Percentiles rank a stretch among this genome's conserved stretches.
Evolutionary conservation across 1,140 invertebrate species (phyloP).

Genomic region (Drosophila busckii): DNA sequence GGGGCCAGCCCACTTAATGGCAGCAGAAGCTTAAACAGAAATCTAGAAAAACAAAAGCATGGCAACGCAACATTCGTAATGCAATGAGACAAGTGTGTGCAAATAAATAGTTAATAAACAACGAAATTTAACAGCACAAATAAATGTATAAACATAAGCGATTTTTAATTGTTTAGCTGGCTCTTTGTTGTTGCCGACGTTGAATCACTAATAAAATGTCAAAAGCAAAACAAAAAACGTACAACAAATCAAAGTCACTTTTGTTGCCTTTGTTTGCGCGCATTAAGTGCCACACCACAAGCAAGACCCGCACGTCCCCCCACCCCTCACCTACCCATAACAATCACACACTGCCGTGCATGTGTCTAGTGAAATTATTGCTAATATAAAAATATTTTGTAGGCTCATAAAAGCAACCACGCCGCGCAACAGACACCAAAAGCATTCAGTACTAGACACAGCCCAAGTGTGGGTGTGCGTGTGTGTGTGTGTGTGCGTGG

Average conservation of each 20-base stretch:
- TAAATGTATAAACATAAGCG: conserved; percentile 52
- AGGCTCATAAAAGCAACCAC: conserved; percentile 64
- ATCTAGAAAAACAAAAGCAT: conserved; percentile 1
- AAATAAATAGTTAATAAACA: background rate
- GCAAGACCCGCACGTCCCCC: background rate
- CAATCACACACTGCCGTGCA: conserved; percentile 45
- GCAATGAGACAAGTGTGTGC: background rate
- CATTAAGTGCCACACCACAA: conserved; percentile 19
- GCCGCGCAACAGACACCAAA: conserved; percentile 20
- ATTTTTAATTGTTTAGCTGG: conserved; percentile 58
- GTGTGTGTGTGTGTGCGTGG: conserved; percentile 16
- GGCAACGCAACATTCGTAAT: conserved; percentile 8
- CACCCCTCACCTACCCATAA: background rate
- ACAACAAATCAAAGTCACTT: conserved; percentile 53
- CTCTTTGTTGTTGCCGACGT: conserved; percentile 33
- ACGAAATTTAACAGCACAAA: conserved; percentile 10
- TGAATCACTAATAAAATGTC: conserved; percentile 60
- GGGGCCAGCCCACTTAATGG: conserved; percentile 33
- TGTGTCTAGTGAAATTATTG: conserved; percentile 68
- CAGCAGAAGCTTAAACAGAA: conserved; percentile 14
- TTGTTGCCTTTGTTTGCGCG: conserved; percentile 33
- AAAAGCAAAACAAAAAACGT: conserved; percentile 43
- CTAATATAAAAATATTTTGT: conserved; percentile 77
- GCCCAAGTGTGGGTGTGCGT: background rate
- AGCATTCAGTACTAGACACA: conserved; percentile 13